These are phyloP conservation scores for Engystomops pustulosus DNA, from an alignment of 2,113 vertebrate species.

Conservation along the genomic window DNA sequence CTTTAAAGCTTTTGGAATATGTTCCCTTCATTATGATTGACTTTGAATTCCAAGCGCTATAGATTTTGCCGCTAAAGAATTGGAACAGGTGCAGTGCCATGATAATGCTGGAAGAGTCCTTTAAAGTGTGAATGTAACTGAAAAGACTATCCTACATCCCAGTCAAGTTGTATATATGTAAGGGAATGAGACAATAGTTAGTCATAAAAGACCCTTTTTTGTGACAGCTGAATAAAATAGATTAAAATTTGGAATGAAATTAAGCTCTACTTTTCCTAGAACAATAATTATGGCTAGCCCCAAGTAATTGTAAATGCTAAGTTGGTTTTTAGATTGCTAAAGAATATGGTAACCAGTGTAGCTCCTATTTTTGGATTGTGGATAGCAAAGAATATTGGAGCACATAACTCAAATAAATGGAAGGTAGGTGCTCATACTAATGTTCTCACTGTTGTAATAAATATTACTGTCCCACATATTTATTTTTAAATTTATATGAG, in stretches of 20 bases:
- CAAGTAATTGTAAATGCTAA: too few species aligned
- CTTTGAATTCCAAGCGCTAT: not conserved
- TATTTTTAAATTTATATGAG: too few species aligned
- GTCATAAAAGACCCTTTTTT: too few species aligned
- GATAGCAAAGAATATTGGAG: too few species aligned
- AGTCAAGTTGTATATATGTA: not conserved
- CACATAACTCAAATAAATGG: too few species aligned
- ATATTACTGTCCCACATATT: too few species aligned
- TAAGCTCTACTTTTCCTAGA: not conserved
- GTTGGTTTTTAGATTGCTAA: too few species aligned
- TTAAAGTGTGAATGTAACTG: not conserved
- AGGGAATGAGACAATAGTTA: not conserved
- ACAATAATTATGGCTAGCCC: not conserved
- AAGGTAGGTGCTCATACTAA: too few species aligned
- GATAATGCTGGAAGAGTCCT: conserved; percentile 1
- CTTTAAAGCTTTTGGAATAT: not conserved
- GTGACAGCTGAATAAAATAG: not conserved
- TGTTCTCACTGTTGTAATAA: too few species aligned
- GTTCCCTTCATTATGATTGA: not conserved
- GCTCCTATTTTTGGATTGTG: too few species aligned
- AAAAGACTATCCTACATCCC: not conserved
- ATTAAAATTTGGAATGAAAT: not conserved
- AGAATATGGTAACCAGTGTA: too few species aligned
- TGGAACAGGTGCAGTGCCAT: not conserved
- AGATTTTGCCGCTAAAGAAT: not conserved